These are phyloP conservation scores for Apogon hyalosoma DNA, from an alignment of 2,797 vertebrate species.

Conservation along the genomic window DNA sequence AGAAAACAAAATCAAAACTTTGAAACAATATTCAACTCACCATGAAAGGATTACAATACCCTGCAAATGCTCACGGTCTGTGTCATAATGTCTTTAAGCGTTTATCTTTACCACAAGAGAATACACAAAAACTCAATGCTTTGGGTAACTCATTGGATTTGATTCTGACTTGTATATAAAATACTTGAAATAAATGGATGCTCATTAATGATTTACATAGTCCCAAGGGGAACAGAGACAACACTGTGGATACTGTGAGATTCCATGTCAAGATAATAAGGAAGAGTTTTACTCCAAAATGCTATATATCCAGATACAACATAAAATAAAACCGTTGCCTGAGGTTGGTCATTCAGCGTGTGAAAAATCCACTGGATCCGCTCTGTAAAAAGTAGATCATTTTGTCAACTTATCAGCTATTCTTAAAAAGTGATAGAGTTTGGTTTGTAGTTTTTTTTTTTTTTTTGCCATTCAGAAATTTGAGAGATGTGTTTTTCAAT, in stretches of 20 bases:
- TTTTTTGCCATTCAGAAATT: conserved; percentile 10
- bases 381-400: conserved; percentile 34
- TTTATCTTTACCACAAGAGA: conserved; percentile 78
- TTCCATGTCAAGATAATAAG: conserved; percentile 56
- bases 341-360: conserved; percentile 66
- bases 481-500: conserved; percentile 14
- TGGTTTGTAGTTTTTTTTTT: conserved; percentile 7
- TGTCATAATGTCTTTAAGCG: conserved; percentile 77
- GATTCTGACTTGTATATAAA: conserved; percentile 70
- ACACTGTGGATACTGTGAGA: conserved; percentile 62
- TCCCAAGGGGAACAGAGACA: conserved; percentile 69
- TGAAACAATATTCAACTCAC: conserved; percentile 81
- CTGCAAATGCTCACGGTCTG: conserved; percentile 78
- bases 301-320: conserved; percentile 50
- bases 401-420: conserved; percentile 30
- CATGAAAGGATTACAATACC: conserved; percentile 82
- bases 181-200: conserved; percentile 70
- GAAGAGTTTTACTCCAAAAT: conserved; percentile 62
- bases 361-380: conserved; percentile 52
- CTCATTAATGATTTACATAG: conserved; percentile 74
- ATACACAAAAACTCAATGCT: conserved; percentile 75
- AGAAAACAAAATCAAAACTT: conserved; percentile 54
- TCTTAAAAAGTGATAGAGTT: conserved; percentile 37
- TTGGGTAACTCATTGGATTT: conserved; percentile 71
- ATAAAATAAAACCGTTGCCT: conserved; percentile 67